Conservation (phyloP, 2,113 vertebrate genomes). For the Hippolais icterina region DNA sequence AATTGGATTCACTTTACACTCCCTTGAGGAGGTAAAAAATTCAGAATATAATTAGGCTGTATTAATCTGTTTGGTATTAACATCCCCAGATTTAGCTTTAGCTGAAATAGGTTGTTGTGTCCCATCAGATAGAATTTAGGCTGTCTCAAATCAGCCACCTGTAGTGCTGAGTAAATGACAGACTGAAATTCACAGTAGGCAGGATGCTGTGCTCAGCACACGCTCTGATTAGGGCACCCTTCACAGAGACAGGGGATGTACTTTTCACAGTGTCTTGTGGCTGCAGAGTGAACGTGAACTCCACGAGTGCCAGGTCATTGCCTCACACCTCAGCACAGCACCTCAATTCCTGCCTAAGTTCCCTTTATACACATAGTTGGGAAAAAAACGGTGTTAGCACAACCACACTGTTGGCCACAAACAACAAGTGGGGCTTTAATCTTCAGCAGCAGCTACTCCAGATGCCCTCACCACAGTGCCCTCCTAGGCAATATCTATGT, state of each 20-base stretch:
- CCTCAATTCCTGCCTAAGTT: not conserved
- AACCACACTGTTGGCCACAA: not conserved
- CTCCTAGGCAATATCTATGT: not conserved
- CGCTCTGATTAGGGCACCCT: not conserved
- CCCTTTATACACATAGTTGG: rapidly evolving
- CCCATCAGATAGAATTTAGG: conserved; percentile 3
- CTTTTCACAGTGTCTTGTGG: not conserved
- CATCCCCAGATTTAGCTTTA: not conserved
- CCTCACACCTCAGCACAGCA: not conserved
- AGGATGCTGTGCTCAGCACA: not conserved
- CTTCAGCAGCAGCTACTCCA: not conserved
- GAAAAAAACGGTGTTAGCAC: not conserved
- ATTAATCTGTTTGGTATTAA: conserved; percentile 35
- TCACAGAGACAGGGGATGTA: rapidly evolving
- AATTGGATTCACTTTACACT: conserved; percentile 12
- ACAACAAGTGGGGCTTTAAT: not conserved
- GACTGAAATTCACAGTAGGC: not conserved
- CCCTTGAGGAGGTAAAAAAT: not conserved
- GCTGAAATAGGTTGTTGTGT: not conserved
- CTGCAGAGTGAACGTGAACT: not conserved
- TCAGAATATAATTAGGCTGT: conserved; percentile 35
- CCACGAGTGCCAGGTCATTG: rapidly evolving
- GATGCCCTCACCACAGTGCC: not conserved
- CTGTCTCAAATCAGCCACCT: conserved; percentile 2
- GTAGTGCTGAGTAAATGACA: not conserved